A percentile compares a stretch with the other conserved stretches of the same genome.
phyloP scores from a whole-genome alignment of 2,113 vertebrate genomes.

The Rhinichthys klamathensis region DNA sequence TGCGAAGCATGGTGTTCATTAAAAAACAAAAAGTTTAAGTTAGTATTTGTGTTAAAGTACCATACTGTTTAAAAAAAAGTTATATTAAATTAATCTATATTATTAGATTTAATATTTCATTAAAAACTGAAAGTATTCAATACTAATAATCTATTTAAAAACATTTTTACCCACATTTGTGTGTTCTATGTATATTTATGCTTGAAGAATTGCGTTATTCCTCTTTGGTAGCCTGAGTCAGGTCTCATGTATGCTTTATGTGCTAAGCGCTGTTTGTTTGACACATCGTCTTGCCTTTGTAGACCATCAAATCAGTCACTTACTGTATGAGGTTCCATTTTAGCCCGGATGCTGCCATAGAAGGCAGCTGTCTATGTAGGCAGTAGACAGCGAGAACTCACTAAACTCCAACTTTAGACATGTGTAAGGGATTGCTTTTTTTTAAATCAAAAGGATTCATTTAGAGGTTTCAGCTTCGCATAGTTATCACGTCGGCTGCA shows the following conservation, averaged over 20 bases:
- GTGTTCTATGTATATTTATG: not conserved
- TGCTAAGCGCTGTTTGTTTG: not conserved
- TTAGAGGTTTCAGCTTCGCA: not conserved
- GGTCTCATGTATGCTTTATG: not conserved
- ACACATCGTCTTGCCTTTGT: not conserved
- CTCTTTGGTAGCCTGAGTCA: not conserved
- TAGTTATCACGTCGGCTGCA: not conserved
- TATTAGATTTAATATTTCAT: not conserved
- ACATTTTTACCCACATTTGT: not conserved
- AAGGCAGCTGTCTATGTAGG: not conserved
- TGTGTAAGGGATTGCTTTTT: not conserved
- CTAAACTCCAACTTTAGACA: not conserved
- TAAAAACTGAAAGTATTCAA: not conserved
- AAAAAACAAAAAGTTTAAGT: not conserved
- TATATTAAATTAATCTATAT: not conserved
- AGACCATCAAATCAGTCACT: not conserved
- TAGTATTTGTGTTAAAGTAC: not conserved
- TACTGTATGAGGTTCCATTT: not conserved
- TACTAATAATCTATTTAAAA: not conserved
- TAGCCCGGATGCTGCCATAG: not conserved
- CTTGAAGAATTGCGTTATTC: not conserved
- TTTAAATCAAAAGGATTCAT: not conserved
- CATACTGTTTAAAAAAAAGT: no score
- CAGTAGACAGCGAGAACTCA: not conserved
- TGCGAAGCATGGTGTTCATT: not conserved